Evolutionary conservation across 2,113 vertebrate species (phyloP).

Genomic region (Colius striatus): DNA sequence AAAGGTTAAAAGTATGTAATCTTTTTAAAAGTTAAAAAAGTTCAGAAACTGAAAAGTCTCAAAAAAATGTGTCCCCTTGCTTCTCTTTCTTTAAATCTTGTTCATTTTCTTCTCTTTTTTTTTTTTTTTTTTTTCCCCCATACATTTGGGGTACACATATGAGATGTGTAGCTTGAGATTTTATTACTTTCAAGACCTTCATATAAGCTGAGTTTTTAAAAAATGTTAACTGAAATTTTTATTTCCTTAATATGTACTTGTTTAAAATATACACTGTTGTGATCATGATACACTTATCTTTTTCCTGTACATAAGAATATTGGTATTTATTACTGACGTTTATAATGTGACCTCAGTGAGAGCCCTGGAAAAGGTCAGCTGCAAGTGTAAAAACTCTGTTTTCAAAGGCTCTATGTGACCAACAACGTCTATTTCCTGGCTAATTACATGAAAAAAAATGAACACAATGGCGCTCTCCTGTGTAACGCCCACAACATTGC

Average conservation of each 20-base stretch:
- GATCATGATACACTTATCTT: background rate
- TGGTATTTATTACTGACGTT: background rate
- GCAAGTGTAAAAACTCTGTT: background rate
- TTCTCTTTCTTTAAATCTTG: background rate
- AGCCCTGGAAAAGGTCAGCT: background rate
- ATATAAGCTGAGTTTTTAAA: background rate
- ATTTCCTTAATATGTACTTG: background rate
- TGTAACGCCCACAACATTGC: slow-evolving; percentile 52
- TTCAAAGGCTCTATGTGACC: background rate
- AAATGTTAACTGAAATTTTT: background rate
- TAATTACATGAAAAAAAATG: slow-evolving; percentile 43
- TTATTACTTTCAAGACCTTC: background rate
- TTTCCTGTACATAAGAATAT: background rate
- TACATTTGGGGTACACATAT: background rate
- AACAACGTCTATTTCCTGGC: background rate
- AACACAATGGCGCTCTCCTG: slow-evolving; percentile 69
- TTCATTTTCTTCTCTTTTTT: background rate
- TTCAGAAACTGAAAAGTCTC: background rate
- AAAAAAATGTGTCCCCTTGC: background rate
- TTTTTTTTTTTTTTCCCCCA: background rate
- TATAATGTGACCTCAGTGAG: background rate
- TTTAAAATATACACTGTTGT: background rate
- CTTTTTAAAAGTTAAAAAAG: background rate
- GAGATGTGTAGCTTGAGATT: background rate
- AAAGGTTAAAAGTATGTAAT: background rate